Evolutionary conservation across 2,113 vertebrate species (phyloP).

Genomic region (Rhea americana): DNA sequence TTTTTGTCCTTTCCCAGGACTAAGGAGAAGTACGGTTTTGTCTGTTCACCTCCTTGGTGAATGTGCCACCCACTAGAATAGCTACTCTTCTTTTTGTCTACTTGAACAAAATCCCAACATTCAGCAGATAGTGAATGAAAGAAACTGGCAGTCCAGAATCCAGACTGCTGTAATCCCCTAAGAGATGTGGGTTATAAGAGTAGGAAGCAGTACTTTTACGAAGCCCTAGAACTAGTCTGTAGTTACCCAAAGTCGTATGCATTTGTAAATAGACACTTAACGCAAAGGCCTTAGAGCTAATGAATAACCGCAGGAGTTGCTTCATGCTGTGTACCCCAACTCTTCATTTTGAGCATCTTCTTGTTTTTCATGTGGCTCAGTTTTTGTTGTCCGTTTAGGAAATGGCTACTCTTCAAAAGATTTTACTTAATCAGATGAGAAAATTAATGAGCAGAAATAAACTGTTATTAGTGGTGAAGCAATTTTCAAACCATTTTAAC

Average conservation of each 20-base stretch:
- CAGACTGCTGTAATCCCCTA: not conserved
- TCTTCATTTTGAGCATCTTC: not conserved
- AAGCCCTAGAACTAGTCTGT: not conserved
- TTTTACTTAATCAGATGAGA: not conserved
- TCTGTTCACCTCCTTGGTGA: not conserved
- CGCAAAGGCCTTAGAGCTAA: not conserved
- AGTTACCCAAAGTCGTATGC: not conserved
- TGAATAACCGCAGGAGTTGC: not conserved
- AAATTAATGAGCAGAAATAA: not conserved
- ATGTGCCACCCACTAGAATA: accelerated
- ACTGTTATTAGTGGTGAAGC: not conserved
- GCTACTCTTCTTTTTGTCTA: not conserved
- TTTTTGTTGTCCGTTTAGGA: not conserved
- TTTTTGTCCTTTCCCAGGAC: not conserved
- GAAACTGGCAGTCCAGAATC: no score
- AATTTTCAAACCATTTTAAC: not conserved
- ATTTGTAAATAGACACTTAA: not conserved
- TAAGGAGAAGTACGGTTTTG: not conserved
- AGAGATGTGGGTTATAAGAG: no score
- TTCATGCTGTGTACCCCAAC: not conserved
- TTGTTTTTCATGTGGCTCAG: not conserved
- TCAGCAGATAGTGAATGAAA: no score
- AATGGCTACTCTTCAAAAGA: not conserved
- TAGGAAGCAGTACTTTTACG: not conserved
- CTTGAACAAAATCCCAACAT: not conserved